Conservation (phyloP, 2,888 invertebrate genomes). For the Tolmerus cingulatus region DNA sequence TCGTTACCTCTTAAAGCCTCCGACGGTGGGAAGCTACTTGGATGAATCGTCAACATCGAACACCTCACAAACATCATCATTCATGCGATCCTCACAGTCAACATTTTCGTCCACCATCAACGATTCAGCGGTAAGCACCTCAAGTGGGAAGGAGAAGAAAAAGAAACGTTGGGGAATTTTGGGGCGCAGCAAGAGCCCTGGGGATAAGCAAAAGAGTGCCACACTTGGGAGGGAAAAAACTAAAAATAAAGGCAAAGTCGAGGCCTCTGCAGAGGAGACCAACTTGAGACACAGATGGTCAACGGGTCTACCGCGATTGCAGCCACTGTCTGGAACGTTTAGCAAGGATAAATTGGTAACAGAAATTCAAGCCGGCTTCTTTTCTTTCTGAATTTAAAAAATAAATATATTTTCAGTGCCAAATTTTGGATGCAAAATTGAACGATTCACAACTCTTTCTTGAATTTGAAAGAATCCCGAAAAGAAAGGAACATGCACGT, state of each 20-base stretch:
- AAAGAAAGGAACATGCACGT: slow-evolving; percentile 74
- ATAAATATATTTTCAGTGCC: slow-evolving; percentile 65
- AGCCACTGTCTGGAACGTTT: slow-evolving; percentile 77
- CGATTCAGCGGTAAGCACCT: slow-evolving; percentile 54
- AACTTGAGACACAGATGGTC: slow-evolving; percentile 74
- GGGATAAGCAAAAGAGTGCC: slow-evolving; percentile 69
- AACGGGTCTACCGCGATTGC: slow-evolving; percentile 73
- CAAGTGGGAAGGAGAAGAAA: slow-evolving; percentile 68
- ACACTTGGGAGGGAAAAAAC: slow-evolving; percentile 73
- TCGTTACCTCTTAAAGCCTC: not conserved
- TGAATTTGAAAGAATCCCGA: slow-evolving; percentile 87
- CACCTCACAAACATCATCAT: slow-evolving; percentile 55
- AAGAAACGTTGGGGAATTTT: slow-evolving; percentile 75
- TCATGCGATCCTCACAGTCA: slow-evolving; percentile 58
- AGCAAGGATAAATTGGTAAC: slow-evolving; percentile 82
- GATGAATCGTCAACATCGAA: slow-evolving; percentile 42
- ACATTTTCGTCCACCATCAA: slow-evolving; percentile 53
- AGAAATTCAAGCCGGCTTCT: slow-evolving; percentile 45
- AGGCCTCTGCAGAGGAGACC: slow-evolving; percentile 52
- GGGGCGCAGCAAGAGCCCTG: slow-evolving; percentile 69
- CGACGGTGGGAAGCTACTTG: slow-evolving; percentile 47
- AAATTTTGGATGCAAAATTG: slow-evolving; percentile 72
- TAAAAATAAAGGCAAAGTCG: slow-evolving; percentile 61
- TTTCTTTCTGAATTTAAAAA: no score
- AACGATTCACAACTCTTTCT: slow-evolving; percentile 78